phyloP scores from a whole-genome alignment of 2,888 invertebrate species.

The Nomada goodeniana region DNA sequence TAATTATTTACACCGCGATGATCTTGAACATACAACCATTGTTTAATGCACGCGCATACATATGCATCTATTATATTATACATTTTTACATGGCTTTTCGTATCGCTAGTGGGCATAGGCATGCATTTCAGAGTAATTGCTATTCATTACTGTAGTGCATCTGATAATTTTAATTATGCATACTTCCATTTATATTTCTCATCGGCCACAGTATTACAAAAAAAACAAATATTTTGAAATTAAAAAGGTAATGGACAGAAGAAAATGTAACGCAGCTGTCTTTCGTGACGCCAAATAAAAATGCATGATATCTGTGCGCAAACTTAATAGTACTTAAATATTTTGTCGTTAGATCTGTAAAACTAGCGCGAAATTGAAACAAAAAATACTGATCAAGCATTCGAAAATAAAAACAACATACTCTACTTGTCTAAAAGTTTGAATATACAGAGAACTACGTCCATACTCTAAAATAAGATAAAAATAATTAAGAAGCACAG shows the following conservation, averaged over 20 bases:
- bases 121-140: background rate
- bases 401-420: background rate
- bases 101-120: background rate
- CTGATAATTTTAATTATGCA: background rate
- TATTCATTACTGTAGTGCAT: background rate
- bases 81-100: constrained; percentile 1
- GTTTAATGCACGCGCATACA: background rate
- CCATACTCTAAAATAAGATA: background rate
- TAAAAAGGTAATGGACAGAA: background rate
- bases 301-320: background rate
- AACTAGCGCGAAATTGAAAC: background rate
- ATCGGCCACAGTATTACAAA: background rate
- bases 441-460: background rate
- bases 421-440: background rate
- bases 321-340: background rate
- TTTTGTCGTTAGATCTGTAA: background rate
- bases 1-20: constrained; percentile 13
- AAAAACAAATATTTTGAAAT: background rate
- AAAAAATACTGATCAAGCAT: constrained; percentile 5
- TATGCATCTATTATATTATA: constrained; percentile 6
- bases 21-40: constrained; percentile 4
- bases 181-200: background rate
- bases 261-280: background rate
- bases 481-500: background rate
- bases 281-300: background rate